Evolutionary conservation across 2,797 vertebrate species (phyloP).

Genomic region (Xiphophorus birchmanni): DNA sequence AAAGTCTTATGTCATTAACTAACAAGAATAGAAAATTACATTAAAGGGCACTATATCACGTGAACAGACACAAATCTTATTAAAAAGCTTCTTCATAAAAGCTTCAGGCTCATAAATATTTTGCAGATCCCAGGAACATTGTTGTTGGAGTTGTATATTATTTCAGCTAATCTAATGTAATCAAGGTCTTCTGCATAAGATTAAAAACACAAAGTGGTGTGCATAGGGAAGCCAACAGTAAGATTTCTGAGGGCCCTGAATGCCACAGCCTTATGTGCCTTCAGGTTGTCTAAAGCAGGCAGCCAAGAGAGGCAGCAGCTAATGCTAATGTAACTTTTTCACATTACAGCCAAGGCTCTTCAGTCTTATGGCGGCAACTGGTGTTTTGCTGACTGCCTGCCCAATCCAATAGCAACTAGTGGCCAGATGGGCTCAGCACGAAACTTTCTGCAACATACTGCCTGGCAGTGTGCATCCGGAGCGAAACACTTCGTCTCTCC

Average conservation of each 20-base stretch:
- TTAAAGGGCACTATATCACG: neutral
- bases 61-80: neutral
- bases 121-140: neutral
- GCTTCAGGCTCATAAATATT: neutral
- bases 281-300: conserved; percentile 20
- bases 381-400: conserved; percentile 16
- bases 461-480: conserved; percentile 19
- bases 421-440: conserved; percentile 52
- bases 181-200: neutral
- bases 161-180: neutral
- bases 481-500: neutral
- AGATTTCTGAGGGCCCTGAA: neutral
- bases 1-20: neutral
- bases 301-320: conserved; percentile 27
- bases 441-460: conserved; percentile 9
- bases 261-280: neutral
- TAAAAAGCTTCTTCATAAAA: neutral
- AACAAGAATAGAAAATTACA: neutral
- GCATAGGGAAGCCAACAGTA: neutral
- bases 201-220: neutral
- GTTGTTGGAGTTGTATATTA: neutral
- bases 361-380: conserved; percentile 17
- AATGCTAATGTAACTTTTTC: conserved; percentile 55
- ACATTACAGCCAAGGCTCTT: conserved; percentile 25
- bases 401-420: conserved; percentile 34